These are phyloP conservation scores for Phymorhynchus buccinoides DNA, from an alignment of 1,140 invertebrate genomes.

Conservation along the genomic window DNA sequence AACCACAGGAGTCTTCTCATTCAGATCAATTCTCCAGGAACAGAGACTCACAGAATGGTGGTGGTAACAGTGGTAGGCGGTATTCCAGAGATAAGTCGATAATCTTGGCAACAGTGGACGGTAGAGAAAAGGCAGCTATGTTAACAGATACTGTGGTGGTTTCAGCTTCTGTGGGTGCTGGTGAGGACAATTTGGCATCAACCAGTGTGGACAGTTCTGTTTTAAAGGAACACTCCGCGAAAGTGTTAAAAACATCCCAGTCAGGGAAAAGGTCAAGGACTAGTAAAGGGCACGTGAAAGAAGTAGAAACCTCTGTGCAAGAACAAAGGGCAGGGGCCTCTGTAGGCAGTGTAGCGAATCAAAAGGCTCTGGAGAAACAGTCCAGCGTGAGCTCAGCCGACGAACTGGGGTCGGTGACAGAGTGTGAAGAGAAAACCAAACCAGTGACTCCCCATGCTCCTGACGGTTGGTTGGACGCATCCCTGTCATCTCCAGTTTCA, in stretches of 20 bases:
- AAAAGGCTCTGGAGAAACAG: not conserved
- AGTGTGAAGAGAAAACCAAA: not conserved
- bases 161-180: not conserved
- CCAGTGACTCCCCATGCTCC: not conserved
- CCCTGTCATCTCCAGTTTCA: not conserved
- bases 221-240: not conserved
- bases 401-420: not conserved
- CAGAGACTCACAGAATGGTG: not conserved
- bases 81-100: not conserved
- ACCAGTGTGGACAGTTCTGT: not conserved
- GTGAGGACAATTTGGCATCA: not conserved
- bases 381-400: not conserved
- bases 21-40: not conserved
- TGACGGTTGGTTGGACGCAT: not conserved
- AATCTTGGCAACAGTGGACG: not conserved
- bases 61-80: not conserved
- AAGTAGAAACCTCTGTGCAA: not conserved
- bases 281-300: not conserved
- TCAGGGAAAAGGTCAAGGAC: constrained; percentile 6
- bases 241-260: not conserved
- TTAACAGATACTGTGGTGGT: not conserved
- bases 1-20: not conserved
- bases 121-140: not conserved
- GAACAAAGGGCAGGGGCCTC: not conserved
- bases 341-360: not conserved